A percentile compares a stretch with the other conserved stretches of the same genome.
Conservation (phyloP, 2,888 invertebrate species). For the Drosophila mayaguana region DNA sequence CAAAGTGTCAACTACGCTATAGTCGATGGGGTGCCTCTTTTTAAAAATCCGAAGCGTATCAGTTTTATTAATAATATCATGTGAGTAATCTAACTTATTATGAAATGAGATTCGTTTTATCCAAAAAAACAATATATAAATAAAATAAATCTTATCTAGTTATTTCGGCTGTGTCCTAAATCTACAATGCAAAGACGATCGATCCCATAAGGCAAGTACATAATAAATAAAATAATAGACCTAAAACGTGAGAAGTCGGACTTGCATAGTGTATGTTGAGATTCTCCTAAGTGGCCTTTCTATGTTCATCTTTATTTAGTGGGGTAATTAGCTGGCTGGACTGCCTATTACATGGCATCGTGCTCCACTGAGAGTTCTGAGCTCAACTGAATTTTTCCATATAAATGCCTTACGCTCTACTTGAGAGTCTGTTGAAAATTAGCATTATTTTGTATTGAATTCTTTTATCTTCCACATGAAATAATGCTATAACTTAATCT, state of each 20-base stretch:
- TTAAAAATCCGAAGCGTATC: constrained; percentile 1
- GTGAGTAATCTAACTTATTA: neutral
- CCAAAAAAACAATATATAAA: neutral
- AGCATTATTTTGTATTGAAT: no score
- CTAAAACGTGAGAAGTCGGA: neutral
- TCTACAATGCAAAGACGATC: neutral
- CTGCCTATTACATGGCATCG: no score
- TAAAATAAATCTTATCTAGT: neutral
- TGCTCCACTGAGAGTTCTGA: no score
- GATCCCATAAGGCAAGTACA: neutral
- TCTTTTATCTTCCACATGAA: no score
- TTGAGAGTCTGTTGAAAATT: no score
- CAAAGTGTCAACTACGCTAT: neutral
- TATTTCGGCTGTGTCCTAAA: constrained; percentile 1
- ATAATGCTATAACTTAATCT: no score
- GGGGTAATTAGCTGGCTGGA: no score
- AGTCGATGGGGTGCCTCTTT: neutral
- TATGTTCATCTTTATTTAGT: no score
- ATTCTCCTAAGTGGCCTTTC: no score
- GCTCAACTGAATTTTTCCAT: no score
- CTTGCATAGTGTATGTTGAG: neutral
- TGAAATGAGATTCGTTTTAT: constrained; percentile 1
- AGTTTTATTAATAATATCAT: neutral
- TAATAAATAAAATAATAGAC: no score
- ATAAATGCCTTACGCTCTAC: no score